Evolutionary conservation across 2,797 vertebrate species (phyloP).

Genomic region (Eurystomus glaucurus): DNA sequence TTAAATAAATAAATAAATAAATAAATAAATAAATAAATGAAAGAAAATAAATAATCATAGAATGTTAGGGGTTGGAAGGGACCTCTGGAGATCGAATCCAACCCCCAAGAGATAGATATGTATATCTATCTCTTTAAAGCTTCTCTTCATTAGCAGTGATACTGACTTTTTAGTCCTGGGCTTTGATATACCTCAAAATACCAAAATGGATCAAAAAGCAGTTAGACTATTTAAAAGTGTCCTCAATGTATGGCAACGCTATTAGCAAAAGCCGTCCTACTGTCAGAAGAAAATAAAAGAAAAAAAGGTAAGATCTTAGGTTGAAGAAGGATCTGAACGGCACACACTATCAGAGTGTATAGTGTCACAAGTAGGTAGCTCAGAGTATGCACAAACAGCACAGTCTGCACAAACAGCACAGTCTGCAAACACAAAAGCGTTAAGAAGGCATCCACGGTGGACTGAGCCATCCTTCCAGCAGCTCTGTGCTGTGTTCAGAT

Average conservation of each 20-base stretch:
- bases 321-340: not conserved
- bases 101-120: too few relatives aligned
- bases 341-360: rapidly evolving
- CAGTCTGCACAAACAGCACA: not conserved
- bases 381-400: not conserved
- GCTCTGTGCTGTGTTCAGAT: rapidly evolving
- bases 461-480: not conserved
- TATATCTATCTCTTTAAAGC: not conserved
- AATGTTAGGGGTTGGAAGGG: too few relatives aligned
- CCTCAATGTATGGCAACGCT: not conserved
- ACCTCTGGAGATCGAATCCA: too few relatives aligned
- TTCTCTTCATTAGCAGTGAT: not conserved
- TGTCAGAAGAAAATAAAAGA: not conserved
- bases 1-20: not conserved
- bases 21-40: too few relatives aligned
- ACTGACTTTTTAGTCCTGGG: not conserved
- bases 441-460: not conserved
- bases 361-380: not conserved
- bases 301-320: not conserved
- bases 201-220: not conserved
- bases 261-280: not conserved
- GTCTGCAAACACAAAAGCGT: not conserved
- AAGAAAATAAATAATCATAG: too few relatives aligned
- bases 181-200: not conserved
- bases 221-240: not conserved